Conservation (phyloP, 2,113 vertebrate genomes). For the Aix galericulata region DNA sequence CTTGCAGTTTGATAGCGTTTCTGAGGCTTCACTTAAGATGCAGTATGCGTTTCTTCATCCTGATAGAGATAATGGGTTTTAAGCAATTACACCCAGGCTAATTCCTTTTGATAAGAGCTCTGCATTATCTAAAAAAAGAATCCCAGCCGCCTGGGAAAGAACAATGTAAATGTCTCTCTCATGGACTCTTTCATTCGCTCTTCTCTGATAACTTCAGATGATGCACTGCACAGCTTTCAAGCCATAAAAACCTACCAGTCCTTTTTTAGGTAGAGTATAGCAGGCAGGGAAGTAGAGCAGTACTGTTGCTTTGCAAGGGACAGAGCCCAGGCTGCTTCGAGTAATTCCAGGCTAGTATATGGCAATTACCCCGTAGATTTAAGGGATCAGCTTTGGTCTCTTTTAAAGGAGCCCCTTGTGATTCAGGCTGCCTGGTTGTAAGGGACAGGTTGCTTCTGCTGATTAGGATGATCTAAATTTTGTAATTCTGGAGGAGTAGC, state of each 20-base stretch:
- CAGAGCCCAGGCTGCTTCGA: background rate
- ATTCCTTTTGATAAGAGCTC: constrained; percentile 73
- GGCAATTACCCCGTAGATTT: background rate
- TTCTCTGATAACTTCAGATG: constrained; percentile 23
- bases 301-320: background rate
- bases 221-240: constrained; percentile 21
- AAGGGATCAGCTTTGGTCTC: background rate
- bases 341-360: background rate
- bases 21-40: constrained; percentile 66
- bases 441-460: background rate
- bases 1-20: constrained; percentile 50
- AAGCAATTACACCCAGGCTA: constrained; percentile 74
- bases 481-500: background rate
- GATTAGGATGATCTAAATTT: background rate
- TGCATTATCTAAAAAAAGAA: constrained; percentile 71
- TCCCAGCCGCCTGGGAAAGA: constrained; percentile 46
- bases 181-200: constrained; percentile 11
- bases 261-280: background rate
- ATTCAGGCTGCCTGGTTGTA: background rate
- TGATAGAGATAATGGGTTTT: constrained; percentile 74
- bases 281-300: background rate
- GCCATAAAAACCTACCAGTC: background rate
- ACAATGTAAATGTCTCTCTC: constrained; percentile 57
- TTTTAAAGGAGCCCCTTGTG: background rate
- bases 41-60: constrained; percentile 69